Percentiles rank a stretch among this genome's conserved stretches.
Conservation (phyloP, 2,888 invertebrate genomes). For the Elaeidobius kamerunicus region DNA sequence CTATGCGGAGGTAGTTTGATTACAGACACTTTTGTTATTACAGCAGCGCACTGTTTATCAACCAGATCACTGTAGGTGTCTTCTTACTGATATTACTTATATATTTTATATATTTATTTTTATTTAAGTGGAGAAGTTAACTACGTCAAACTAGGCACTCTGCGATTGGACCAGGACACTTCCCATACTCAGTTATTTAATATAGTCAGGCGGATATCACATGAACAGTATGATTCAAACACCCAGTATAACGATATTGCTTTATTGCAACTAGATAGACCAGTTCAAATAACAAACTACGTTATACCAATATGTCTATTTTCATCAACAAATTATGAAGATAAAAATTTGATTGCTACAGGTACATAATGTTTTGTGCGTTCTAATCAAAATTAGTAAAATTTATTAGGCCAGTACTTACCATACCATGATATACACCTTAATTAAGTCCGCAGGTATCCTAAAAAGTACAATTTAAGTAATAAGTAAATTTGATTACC, state of each 20-base stretch:
- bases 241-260: conserved; percentile 55
- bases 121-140: conserved; percentile 43
- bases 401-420: no score
- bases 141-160: conserved; percentile 51
- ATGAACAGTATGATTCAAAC: conserved; percentile 49
- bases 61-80: conserved; percentile 38
- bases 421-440: no score
- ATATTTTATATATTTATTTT: neutral
- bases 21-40: conserved; percentile 60
- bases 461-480: no score
- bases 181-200: conserved; percentile 42
- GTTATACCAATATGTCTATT: conserved; percentile 51
- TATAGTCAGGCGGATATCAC: conserved; percentile 43
- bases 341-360: conserved; percentile 28
- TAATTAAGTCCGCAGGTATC: no score
- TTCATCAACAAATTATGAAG: conserved; percentile 26
- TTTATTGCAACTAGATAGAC: conserved; percentile 48
- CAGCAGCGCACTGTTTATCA: conserved; percentile 65
- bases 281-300: conserved; percentile 45
- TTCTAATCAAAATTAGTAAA: no score
- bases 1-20: conserved; percentile 67
- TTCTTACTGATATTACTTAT: no score
- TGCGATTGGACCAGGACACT: conserved; percentile 44
- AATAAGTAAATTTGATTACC: no score
- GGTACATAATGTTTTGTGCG: no score